These are phyloP conservation scores for Diachasmimorpha longicaudata DNA, from an alignment of 1,140 invertebrate genomes.

Conservation along the genomic window DNA sequence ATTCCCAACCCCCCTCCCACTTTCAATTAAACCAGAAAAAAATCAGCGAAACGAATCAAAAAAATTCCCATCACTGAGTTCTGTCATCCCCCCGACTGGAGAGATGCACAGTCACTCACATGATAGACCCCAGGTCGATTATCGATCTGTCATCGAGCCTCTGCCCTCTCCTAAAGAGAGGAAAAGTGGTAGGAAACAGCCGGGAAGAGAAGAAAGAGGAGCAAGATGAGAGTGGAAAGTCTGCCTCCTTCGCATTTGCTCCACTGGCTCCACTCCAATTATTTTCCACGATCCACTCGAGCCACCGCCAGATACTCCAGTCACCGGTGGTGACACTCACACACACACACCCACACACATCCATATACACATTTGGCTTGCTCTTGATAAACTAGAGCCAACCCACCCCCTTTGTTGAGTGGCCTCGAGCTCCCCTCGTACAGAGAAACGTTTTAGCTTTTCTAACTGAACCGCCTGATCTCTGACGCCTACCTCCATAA, in stretches of 20 bases:
- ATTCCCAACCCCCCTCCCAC: background rate
- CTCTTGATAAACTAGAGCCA: background rate
- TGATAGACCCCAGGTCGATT: background rate
- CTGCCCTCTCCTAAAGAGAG: background rate
- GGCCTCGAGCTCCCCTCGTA: background rate
- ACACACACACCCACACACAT: background rate
- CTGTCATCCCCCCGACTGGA: background rate
- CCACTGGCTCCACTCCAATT: constrained; percentile 29
- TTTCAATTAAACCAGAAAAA: background rate
- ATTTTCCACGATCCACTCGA: constrained; percentile 26
- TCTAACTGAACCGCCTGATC: background rate
- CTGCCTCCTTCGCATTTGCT: constrained; percentile 14
- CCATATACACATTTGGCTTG: background rate
- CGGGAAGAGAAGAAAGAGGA: background rate
- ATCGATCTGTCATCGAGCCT: constrained; percentile 3
- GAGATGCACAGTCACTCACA: background rate
- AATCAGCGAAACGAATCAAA: background rate
- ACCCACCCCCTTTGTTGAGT: background rate
- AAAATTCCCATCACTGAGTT: background rate
- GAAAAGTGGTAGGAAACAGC: background rate
- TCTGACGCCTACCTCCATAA: background rate
- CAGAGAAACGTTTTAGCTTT: background rate
- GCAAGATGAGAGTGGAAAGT: background rate
- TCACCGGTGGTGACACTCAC: background rate
- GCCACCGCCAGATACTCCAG: background rate